Base-by-base conservation (phyloP, 2,888 invertebrate species). In the Aspidapion aeneum region DNA sequence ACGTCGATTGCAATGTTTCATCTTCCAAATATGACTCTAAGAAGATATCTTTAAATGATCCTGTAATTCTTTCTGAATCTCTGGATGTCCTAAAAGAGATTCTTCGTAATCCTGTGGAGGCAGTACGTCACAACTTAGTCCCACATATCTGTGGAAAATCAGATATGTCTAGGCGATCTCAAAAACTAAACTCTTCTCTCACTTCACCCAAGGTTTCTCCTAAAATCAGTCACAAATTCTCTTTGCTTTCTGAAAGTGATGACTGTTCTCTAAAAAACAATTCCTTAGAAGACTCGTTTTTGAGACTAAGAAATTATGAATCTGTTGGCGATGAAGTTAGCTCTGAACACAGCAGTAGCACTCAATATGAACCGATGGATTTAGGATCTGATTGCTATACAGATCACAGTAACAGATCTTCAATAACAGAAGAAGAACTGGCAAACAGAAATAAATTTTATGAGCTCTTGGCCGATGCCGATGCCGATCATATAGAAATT, bases 351-450 rank as follows among this genome's bases (percentile, higher is more conserved):
- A 83, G 84, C 70, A 81, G 82, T 20, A 89, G 88, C 73, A 88
- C 89, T 77, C 88, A 88, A 79, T 90, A 90, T 80, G 90, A 90
- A 81, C 82, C 88, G 78, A 89, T 89, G 82, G 90, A 90, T 81
- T 87, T 87, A 68, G 83, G 86, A 77, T 89, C 89, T 21, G 90
- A 90, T 74, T 89, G 88, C 77, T 90, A 90, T 75, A 89, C 89
- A 68, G 89, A 89, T 68, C 77, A 80, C 63, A 80, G 80, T 64
- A 81, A 81, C 64, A 68, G 80, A 48, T 79, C 79, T 70, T 79
- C 79, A 0, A 75, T 79, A 12, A 80, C 87, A 9, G 87, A 88
- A 76, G 88, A 88, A 65, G 89, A 89, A 69, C 83, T 80, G 50
- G 75, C 74, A 3, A 88, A 87, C 62, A 82, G 88, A 71, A 87